Conservation (phyloP, 1,140 invertebrate species). For the Platyscapa corneri region DNA sequence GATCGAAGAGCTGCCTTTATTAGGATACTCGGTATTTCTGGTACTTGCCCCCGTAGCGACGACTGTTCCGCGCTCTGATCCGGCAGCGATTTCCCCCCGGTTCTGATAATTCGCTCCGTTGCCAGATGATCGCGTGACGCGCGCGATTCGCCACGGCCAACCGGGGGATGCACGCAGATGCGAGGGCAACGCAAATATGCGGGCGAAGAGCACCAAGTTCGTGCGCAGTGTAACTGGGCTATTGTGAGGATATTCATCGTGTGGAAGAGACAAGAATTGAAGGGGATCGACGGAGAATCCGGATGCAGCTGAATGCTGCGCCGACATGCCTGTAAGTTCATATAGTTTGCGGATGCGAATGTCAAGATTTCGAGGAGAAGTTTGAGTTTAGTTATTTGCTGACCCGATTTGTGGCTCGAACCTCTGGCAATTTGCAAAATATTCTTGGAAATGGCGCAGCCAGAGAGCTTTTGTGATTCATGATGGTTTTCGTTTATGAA, state of each 20-base stretch:
- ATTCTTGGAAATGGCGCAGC: not conserved
- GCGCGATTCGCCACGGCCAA: not conserved
- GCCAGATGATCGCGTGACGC: constrained; percentile 39
- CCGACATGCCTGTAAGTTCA: not conserved
- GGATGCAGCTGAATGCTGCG: not conserved
- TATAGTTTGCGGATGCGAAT: constrained; percentile 11
- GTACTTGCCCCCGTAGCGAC: constrained; percentile 4
- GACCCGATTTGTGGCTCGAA: not conserved
- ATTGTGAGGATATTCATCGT: not conserved
- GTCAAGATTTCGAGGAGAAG: not conserved
- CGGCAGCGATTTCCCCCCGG: constrained; percentile 18
- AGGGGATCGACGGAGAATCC: not conserved
- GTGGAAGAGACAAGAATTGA: not conserved
- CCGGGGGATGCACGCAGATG: not conserved
- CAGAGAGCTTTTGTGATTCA: constrained; percentile 16
- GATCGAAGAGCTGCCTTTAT: too few relatives aligned
- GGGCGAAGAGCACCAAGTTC: not conserved
- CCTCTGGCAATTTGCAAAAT: constrained; percentile 22
- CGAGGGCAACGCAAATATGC: constrained; percentile 1
- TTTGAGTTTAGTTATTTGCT: constrained; percentile 6
- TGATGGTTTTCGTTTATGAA: constrained; percentile 5
- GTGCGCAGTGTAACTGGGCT: not conserved
- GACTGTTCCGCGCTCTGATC: too few relatives aligned
- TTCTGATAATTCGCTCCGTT: constrained; percentile 53
- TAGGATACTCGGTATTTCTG: not conserved